Evolutionary conservation across 2,113 vertebrate species (phyloP).

Genomic region (Gopherus flavomarginatus): DNA sequence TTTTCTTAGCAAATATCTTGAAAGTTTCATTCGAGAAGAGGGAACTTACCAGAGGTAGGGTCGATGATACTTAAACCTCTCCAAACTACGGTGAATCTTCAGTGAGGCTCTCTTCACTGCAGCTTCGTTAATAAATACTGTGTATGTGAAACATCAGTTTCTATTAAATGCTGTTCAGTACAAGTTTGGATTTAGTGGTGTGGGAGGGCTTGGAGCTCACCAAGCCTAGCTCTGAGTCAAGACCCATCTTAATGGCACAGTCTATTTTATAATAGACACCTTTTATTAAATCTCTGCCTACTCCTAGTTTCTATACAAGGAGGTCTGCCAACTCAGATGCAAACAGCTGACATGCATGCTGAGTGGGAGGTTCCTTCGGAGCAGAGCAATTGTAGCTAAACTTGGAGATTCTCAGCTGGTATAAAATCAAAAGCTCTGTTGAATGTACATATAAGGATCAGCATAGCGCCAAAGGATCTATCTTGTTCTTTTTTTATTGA

Average conservation of each 20-base stretch:
- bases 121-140: not conserved
- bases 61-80: not conserved
- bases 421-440: not conserved
- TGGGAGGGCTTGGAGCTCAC: not conserved
- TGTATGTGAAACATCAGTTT: not conserved
- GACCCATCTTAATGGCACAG: not conserved
- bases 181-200: not conserved
- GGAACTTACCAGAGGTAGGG: not conserved
- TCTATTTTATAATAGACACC: not conserved
- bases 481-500: not conserved
- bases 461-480: not conserved
- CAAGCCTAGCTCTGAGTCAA: not conserved
- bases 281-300: not conserved
- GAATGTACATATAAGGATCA: not conserved
- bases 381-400: slow-evolving; percentile 1
- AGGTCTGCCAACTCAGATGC: not conserved
- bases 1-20: not conserved
- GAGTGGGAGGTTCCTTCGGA: not conserved
- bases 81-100: not conserved
- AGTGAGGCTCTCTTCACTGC: not conserved
- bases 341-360: not conserved
- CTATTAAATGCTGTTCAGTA: not conserved
- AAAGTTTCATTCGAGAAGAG: not conserved
- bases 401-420: not conserved
- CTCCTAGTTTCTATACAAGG: not conserved